Base-by-base conservation (phyloP, 2,888 invertebrate species). In the Microplitis manilae region DNA sequence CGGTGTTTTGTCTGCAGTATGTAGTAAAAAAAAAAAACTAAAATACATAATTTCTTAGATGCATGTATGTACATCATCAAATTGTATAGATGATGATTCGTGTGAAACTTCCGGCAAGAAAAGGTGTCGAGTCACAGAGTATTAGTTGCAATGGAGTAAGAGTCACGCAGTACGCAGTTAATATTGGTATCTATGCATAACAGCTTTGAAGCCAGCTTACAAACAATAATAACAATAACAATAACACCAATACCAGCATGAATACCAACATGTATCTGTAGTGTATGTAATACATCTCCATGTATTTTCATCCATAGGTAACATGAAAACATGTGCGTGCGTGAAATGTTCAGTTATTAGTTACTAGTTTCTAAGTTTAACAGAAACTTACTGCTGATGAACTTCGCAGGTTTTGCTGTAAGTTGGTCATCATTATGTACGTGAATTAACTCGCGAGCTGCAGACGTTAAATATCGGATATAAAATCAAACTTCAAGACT, bases 91-190 rank as follows among this genome's bases (percentile, higher is more conserved):
- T 70, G 50, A 71, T 30, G 65, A 65, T 20, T 38, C 65, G 38
- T 65, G 65, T 65, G 65, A 65, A 65, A 65, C 65, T 65, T 65
- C 65, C 30, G 65, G 38, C 65, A 65, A 65, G 65, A 65, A 77
- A 71, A 77, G 68, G 50, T 73, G 76, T 38, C 17, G 13, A 77
- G 72, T 73, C 73, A 73, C 59, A 17, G 15, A 8, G 38, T 30
- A 30, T 30, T 30, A 30, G 30, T 30, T 30, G 30, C 30, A 30
- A 30, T 30, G 30, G 30, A 30, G 30, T 50, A 50, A 50, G 4
- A 50, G 65, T 38, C 65, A 65, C 65, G 65, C 30, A 30, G 65
- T 65, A 68, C 76, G 67, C 67, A 77, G 50, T 30, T 30, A 30
- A 30, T 30, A 30, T 30, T 30, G 30, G 30, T 50, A 50, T 15